Base-by-base conservation (phyloP, 2,888 invertebrate species). In the Chrysotoxum bicinctum region DNA sequence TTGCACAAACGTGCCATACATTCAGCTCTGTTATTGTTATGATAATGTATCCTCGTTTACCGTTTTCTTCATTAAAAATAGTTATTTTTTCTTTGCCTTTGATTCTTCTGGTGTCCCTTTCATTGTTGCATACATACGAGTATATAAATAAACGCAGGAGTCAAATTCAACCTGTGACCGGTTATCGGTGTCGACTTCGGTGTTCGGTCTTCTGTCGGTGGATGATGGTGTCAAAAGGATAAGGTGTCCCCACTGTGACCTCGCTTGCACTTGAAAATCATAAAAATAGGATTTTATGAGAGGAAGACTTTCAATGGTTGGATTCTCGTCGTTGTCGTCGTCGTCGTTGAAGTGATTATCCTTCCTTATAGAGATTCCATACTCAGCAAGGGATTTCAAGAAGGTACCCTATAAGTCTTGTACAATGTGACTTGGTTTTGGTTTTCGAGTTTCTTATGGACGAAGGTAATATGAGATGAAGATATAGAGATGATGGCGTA, bases 401-500 rank as follows among this genome's bases (percentile, higher is more conserved):
- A 23, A 50, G 48, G 48, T 14, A 12, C 26, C 26, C 7, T 16
- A 7, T 8, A 32, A 9, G 32, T 35, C 1, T 32, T 5, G 0
- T 48, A 16, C 7, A 16, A 7, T 32, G 19, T 19, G 7, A 21
- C 12, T 19, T 14, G 16, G 43, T 43, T 3, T 62, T 43, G 43
- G 26, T 70, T 77, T 70, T 40, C 32, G 16, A 50, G 77, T 35
- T 40, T 56, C 19, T 50, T 35, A 58, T 48, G 48, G 21, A 19
- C 50, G 58, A 19, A 56, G 1, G 77, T 83, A 78, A 78, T 37
- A 69, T 78, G 82, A 82, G 77, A 78, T 56, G 68, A 60, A 66
- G n/a, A 45, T 14, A 30, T 19, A 35, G 2, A 40, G 21, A 60
- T 12, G 62, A 52, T 58, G 73, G 32, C 54, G 62, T 79, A 66